Evolutionary conservation across 2,797 vertebrate genomes (phyloP), one percentile per base, ranked within the genome.

Genomic region (Gephyroberyx darwinii): DNA sequence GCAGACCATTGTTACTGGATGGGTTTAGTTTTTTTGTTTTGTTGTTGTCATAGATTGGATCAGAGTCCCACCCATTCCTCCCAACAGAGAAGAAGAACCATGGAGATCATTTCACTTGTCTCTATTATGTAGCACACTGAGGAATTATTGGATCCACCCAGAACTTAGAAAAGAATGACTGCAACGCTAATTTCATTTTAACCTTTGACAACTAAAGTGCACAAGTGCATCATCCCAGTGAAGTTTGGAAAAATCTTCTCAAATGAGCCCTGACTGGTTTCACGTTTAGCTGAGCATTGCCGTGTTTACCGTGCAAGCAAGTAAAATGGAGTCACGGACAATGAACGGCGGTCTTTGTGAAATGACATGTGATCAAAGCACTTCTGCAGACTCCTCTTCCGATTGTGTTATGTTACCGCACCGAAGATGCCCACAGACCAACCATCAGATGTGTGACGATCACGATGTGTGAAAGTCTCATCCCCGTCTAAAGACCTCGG

Each of bases 381-480:
- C 73, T 71, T 75, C 78, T 75, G 17, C 22, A 33, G 58, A 84
- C 68, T 30, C 47, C 33, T 73, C 65, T 73, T 81, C 66, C 47
- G 20, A 73, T 81, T 58, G 37, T 72, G 80, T 77, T 71, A 26
- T 50, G 82, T 78, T 56, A 5, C 63, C 63, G 59, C 58, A 70
- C 52, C 37, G 71, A 76, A 71, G 80, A 88, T 75, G 78, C 84
- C 81, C 57, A 82, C 77, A 47, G 89, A 78, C 66, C 69, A 84
- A 77, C 75, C 88, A 72, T 85, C 79, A 74, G 83, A 72, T 77
- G 82, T n/a, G n/a, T n/a, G n/a, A n/a, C n/a, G n/a, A n/a, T n/a
- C 30, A 48, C 67, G 71, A 79, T 70, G 83, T 77, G 80, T 69
- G 76, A 81, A 87, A 80, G 76, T 70, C 74, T 80, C 70, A 69